Base-by-base conservation (phyloP, 2,797 vertebrate genomes). In the Alcedo atthis region DNA sequence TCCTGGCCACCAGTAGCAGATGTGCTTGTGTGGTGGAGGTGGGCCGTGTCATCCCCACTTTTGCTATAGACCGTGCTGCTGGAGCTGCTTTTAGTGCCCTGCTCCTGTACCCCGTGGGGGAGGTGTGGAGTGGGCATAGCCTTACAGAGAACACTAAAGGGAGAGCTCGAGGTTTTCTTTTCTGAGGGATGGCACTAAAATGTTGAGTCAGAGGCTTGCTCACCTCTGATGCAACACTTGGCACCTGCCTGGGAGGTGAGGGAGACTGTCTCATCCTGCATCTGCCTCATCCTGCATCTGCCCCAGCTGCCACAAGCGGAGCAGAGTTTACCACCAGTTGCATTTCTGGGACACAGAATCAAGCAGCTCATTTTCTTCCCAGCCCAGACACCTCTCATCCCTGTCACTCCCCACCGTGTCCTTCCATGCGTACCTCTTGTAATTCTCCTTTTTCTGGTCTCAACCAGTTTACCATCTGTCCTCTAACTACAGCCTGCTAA, bases 401-500 rank as follows among this genome's bases (percentile, higher is more conserved):
- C 48, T 69, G 57, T 77, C 1, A 0, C n/a, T 70, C 77, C 83
- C 61, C 7, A 2, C 83, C 87, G 63, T 20, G 16, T 35, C 76
- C 42, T 85, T 85, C 86, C 66, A 13, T 33, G 32, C 80, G 24
- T 81, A 80, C 46, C 45, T 82, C 88, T 86, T 3, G 10, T 84
- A 84, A 87, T 71, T 86, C 61, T 89, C 61, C 83, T 49, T 85
- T 90, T 93, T 58, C 93, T 75, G 80, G 55, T 87, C 69, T 3
- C 30, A 8, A 77, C 94, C 85, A 69, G 62, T 89, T 94, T 85
- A 77, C 73, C 81, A 76, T 92, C 89, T 93, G 85, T 90, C 76
- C 83, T 91, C 87, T 92, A 88, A 91, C 87, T 49, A 73, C 91
- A 93, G 90, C 73, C 92, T 89, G 87, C 73, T 92, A 16, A 8